Evolutionary conservation across 2,113 vertebrate species (phyloP), one percentile per base, ranked within the genome.

Genomic region (Carettochelys insculpta): DNA sequence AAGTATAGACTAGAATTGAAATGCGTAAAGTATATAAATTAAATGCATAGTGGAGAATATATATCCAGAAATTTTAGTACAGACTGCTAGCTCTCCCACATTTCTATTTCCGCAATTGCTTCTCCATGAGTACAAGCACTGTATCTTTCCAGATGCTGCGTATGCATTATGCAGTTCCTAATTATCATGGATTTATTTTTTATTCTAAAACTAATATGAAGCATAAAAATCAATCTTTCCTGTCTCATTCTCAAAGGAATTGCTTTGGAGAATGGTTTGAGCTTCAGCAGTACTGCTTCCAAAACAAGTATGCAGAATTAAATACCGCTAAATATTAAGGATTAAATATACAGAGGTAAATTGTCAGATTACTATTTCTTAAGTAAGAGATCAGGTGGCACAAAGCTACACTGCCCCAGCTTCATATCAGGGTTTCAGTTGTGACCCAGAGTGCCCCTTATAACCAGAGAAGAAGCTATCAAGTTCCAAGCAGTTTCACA

Each of bases 141-240:
- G 4, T 1, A 13, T 53, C 84, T 11, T 53, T 50, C 77, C 68
- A 73, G 65, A 53, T 8, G 9, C 68, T 19, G 48, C 47, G 78
- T 25, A 83, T 41, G 68, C 82, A 76, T 92, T 48, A 86, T 8
- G 56, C 79, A 82, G 50, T 76, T 88, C 43, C 89, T 71, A 48
- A 88, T 90, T 71, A 84, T 43, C 86, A 41, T 51, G 31, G 29
- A 85, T 91, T 91, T 80, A 82, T 91, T 85, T 90, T 92, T 95
- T 88, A 78, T 38, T 90, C 47, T 38, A 65, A 47, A 43, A 80
- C 51, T 88, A 92, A 94, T 47, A 83, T 0, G 6, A 92, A 43
- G 11, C 76, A 92, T 53, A 51, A 93, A 73, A 94, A 95, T 92
- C 84, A 58, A 78, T 83, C 56, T 9, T 25, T 87, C 81, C 41